Conservation (phyloP, 2,113 vertebrate genomes). For the Nettapus auritus region DNA sequence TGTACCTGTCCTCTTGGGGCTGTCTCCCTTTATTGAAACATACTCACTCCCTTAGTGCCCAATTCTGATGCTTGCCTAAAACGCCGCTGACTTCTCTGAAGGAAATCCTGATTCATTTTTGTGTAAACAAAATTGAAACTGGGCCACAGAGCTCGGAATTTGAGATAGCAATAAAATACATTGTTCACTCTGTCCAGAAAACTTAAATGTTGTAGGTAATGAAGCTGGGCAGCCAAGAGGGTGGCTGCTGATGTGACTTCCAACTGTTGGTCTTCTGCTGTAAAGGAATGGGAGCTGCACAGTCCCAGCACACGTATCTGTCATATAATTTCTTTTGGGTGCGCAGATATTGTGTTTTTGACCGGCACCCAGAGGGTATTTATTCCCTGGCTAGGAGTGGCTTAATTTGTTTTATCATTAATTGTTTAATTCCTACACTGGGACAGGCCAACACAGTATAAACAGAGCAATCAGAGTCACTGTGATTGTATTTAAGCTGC, state of each 20-base stretch:
- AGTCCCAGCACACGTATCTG: not conserved
- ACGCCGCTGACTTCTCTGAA: not conserved
- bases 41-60: not conserved
- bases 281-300: not conserved
- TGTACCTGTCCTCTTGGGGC: not conserved
- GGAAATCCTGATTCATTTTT: not conserved
- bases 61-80: not conserved
- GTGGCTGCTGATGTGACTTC: not conserved
- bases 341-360: not conserved
- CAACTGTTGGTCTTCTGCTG: not conserved
- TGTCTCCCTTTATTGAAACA: not conserved
- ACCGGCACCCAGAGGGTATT: not conserved
- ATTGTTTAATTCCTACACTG: not conserved
- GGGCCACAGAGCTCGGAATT: not conserved
- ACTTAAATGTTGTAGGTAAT: not conserved
- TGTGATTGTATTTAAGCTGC: not conserved
- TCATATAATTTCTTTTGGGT: not conserved
- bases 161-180: not conserved
- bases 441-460: not conserved
- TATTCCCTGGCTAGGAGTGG: not conserved
- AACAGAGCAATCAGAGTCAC: not conserved
- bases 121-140: not conserved
- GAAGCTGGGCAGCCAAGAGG: not conserved
- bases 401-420: slow-evolving; percentile 6
- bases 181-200: not conserved